Base-by-base conservation (phyloP, 2,888 invertebrate genomes). In the Ormia ochracea region DNA sequence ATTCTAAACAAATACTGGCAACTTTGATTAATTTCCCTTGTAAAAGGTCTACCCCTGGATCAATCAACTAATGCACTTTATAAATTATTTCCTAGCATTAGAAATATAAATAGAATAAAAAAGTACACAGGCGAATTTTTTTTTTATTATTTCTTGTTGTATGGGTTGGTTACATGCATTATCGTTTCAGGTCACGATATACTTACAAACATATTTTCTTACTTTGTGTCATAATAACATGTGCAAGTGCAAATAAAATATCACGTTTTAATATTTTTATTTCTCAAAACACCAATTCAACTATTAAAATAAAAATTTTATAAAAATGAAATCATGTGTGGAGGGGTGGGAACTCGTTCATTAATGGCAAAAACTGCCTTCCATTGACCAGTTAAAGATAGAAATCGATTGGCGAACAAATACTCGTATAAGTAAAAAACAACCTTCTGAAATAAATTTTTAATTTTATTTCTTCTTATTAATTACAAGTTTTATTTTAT, bases 401-500 rank as follows among this genome's bases (percentile, higher is more conserved):
- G n/a, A 9, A 19, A 31, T 31, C 45, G 21, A 21, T 50, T 17
- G 10, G 4, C 1, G 9, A 45, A 45, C 9, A 59, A 31, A 21
- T 43, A 4, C n/a, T 6, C 12, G 14, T 14, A 48, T n/a, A n/a
- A n/a, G n/a, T n/a, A 48, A 33, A 31, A 23, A 19, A 48, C 33
- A 65, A 63, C 3, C 14, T 50, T 17, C 9, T 52, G 17, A 66
- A 38, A 38, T 19, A n/a, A 23, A 38, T 41, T 56, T 43, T 54
- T n/a, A 68, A 58, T 58, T 48, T 48, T 23, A 36, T 45, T 6
- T 19, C n/a, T 59, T 50, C 1, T 69, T 56, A 48, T 48, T 23
- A 59, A 61, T 31, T 61, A 38, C 31, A 61, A 61, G n/a, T n/a
- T n/a, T n/a, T n/a, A n/a, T n/a, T n/a, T n/a, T n/a, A n/a, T n/a